A percentile compares a stretch with the other conserved stretches of the same genome.
phyloP scores from a whole-genome alignment of 2,113 vertebrate genomes.

The Cynopterus brachyotis region DNA sequence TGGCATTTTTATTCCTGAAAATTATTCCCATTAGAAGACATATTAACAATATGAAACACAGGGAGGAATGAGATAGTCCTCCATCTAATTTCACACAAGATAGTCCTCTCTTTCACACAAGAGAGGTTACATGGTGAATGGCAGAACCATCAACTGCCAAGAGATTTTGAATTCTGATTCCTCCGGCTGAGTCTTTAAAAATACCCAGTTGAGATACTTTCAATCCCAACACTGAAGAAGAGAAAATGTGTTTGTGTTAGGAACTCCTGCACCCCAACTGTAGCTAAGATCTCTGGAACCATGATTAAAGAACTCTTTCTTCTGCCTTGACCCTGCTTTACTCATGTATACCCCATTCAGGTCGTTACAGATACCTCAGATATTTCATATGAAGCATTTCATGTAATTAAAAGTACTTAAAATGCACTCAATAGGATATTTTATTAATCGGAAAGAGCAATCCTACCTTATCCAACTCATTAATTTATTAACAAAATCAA shows the following conservation, averaged over 20 bases:
- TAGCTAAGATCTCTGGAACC: not conserved
- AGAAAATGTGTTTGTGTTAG: not conserved
- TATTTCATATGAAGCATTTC: not conserved
- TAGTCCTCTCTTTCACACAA: not conserved
- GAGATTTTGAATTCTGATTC: not conserved
- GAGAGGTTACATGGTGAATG: not conserved
- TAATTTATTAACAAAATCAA: not conserved
- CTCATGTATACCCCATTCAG: not conserved
- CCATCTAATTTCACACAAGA: not conserved
- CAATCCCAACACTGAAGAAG: not conserved
- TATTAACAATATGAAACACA: not conserved
- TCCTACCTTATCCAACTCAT: not conserved
- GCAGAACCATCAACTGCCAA: not conserved
- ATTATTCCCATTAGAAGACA: not conserved
- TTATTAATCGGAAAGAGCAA: conserved; percentile 1
- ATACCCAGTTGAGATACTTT: not conserved
- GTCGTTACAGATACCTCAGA: not conserved
- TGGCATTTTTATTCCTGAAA: not conserved
- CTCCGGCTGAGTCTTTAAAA: not conserved
- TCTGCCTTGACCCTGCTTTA: not conserved
- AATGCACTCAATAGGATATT: not conserved
- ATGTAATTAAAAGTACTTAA: not conserved
- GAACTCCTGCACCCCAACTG: not conserved
- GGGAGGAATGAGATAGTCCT: not conserved
- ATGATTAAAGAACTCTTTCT: not conserved